Evolutionary conservation across 2,113 vertebrate genomes (phyloP), one percentile per base, ranked within the genome.

Genomic region (Nesoenas mayeri): DNA sequence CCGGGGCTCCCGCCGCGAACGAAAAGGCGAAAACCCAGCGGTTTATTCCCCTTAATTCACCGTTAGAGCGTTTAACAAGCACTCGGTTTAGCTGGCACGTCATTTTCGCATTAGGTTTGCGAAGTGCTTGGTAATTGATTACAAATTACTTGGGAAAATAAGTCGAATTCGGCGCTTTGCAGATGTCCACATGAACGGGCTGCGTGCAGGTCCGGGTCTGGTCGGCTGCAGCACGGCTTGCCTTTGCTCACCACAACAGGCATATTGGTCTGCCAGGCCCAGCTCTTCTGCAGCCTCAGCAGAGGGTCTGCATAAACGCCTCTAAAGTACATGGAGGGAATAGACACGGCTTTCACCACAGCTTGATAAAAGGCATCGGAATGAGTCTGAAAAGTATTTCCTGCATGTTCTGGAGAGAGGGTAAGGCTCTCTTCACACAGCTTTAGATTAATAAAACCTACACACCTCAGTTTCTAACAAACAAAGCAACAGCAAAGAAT

Each of bases 201-300:
- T 34, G 28, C 2, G 3, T 3, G 18, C n/a, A 19, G 36, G 24
- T 18, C 42, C 26, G 5, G 29, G 20, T 6, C 21, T 12, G 73
- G 34, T 8, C 15, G n/a, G 3, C 29, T 8, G 22, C 42, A 56
- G 15, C 31, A 2, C 2, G 29, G 15, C 58, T 77, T 61, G 36
- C 4, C 61, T 58, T 9, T 5, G 8, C 29, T 11, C 17, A 11
- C 2, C 7, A 12, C 50, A 12, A 29, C 1, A 4, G 28, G 15
- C 13, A 1, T 6, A 9, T 19, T 5, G 11, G 42, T 70, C 18
- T 28, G 2, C 24, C 4, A 18, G 14, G 17, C 5, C 38, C 17
- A 3, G 7, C 31, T 34, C 38, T 15, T 20, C 60, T n/a, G 47
- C 29, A 75, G 57, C 6, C 0, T 31, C 3, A 51, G 53, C 28